Base-by-base conservation (phyloP, 2,888 invertebrate genomes). In the Dexiosoma caninum region DNA sequence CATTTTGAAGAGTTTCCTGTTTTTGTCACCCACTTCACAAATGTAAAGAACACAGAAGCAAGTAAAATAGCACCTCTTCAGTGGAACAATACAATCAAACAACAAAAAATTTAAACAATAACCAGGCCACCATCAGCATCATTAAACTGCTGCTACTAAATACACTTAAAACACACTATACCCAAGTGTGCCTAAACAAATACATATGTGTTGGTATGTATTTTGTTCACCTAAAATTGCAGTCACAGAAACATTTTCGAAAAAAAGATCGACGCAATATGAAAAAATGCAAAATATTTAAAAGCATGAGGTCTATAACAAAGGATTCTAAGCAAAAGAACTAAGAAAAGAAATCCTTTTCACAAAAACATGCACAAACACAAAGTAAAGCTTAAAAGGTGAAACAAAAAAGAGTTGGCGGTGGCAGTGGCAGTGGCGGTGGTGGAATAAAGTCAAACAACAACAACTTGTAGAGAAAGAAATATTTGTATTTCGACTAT, bases 401-500 rank as follows among this genome's bases (percentile, higher is more conserved):
- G 49, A 14, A 14, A 60, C 57, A 7, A 35, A 21, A 12, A 59
- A 74, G 59, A 69, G 44, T n/a, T n/a, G n/a, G n/a, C n/a, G n/a
- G n/a, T n/a, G n/a, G n/a, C n/a, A n/a, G n/a, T n/a, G n/a, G n/a
- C n/a, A n/a, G n/a, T n/a, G n/a, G n/a, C n/a, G n/a, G n/a, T n/a
- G n/a, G 46, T 77, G 77, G 19, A 60, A 66, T 57, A 83, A 85
- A 85, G 85, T 86, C 88, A 88, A 86, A 85, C 83, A 84, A 71
- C 23, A 86, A 85, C 83, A 84, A 71, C 23, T 64, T 70, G 21
- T 23, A 42, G 42, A 64, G 49, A 57, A 42, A 55, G 37, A 71
- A 42, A 35, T 32, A 44, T 53, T 62, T 42, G n/a, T 37, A 35
- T 44, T n/a, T 53, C 35, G 46, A 21, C 32, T 44, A 62, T 30